Conservation (phyloP, 2,113 vertebrate species). For the Dromaius novaehollandiae region DNA sequence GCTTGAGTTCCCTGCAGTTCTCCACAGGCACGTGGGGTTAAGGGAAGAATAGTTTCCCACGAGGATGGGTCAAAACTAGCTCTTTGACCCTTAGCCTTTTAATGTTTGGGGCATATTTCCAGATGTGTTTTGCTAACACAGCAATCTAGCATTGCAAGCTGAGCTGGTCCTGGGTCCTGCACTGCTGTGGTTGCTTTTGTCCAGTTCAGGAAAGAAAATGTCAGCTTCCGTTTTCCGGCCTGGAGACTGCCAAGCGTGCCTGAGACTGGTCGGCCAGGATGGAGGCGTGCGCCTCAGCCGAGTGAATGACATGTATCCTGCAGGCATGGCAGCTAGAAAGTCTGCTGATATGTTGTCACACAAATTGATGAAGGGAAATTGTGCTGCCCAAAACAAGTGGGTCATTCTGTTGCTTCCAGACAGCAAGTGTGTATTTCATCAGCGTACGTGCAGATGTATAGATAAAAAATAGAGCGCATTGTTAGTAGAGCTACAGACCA, state of each 20-base stretch:
- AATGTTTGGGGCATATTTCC: background rate
- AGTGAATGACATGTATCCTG: background rate
- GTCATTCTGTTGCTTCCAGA: background rate
- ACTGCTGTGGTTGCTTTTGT: background rate
- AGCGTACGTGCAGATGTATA: background rate
- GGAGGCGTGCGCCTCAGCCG: background rate
- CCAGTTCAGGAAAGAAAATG: background rate
- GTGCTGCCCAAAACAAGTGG: background rate
- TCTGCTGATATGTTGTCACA: background rate
- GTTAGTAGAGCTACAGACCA: background rate
- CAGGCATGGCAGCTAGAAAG: background rate
- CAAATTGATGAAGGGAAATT: background rate
- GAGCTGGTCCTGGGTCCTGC: background rate
- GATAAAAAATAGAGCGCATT: background rate
- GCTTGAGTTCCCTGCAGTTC: background rate
- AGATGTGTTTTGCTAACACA: background rate
- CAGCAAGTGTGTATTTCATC: background rate
- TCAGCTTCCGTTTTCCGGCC: background rate
- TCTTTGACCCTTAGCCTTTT: background rate
- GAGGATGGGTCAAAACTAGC: background rate
- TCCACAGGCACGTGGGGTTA: background rate
- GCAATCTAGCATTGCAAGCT: background rate
- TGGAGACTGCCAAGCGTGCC: background rate
- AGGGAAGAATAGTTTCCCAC: background rate
- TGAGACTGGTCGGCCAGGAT: background rate